Percentiles rank a stretch among this genome's conserved stretches.
phyloP scores from a whole-genome alignment of 2,797 vertebrate species.

The Ispidina lecontei region DNA sequence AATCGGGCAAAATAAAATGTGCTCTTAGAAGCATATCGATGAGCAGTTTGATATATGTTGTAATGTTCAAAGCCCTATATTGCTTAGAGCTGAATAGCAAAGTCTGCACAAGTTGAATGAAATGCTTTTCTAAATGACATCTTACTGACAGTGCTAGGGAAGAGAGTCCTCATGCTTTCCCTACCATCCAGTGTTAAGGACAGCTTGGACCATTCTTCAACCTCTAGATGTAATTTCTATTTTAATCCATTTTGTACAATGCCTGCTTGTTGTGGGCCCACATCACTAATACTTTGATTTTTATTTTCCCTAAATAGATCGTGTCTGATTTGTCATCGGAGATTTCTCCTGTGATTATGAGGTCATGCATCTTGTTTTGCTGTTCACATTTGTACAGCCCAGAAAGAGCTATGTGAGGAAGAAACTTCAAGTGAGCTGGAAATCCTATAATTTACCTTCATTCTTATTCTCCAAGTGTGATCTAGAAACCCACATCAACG shows the following conservation, averaged over 20 bases:
- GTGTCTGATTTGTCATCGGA: neutral
- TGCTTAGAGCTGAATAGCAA: neutral
- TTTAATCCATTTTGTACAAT: neutral
- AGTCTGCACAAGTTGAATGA: neutral
- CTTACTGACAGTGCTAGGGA: neutral
- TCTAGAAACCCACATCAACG: neutral
- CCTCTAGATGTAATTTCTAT: neutral
- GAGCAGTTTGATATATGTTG: neutral
- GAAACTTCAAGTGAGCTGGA: conserved; percentile 5
- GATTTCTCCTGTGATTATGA: neutral
- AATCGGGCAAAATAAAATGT: neutral
- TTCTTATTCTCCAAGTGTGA: neutral
- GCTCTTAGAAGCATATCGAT: neutral
- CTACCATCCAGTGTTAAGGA: neutral
- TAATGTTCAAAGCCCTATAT: neutral
- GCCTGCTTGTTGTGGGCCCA: neutral
- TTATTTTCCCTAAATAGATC: neutral
- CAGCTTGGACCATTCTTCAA: neutral
- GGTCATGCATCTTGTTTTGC: neutral
- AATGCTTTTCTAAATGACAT: neutral
- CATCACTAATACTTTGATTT: neutral
- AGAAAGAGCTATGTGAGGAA: neutral
- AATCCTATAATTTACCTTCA: neutral
- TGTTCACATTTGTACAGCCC: neutral
- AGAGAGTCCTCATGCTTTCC: neutral